Evolutionary conservation across 1,140 invertebrate species (phyloP).

Genomic region (Drosophila seguyi): DNA sequence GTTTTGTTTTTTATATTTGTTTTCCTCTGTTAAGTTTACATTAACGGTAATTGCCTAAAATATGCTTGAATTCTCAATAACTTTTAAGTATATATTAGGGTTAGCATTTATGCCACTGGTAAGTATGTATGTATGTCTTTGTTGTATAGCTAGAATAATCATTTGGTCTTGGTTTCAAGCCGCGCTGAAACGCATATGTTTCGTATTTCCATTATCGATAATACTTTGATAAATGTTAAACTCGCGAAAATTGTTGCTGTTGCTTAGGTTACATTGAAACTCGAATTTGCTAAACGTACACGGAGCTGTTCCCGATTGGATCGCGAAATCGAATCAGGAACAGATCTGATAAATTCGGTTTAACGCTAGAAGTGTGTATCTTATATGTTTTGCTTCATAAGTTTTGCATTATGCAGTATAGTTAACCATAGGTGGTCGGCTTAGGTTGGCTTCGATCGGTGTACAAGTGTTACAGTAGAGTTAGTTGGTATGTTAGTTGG

Average conservation of each 20-base stretch:
- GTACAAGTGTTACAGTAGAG: constrained; percentile 72
- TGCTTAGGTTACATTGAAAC: constrained; percentile 76
- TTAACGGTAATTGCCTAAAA: constrained; percentile 46
- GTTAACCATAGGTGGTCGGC: constrained; percentile 44
- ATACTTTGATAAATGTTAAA: constrained; percentile 72
- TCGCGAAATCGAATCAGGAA: constrained; percentile 10
- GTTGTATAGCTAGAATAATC: constrained; percentile 45
- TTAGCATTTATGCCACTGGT: constrained; percentile 30
- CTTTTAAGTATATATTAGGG: constrained; percentile 28
- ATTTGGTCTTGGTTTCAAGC: constrained; percentile 66
- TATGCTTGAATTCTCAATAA: constrained; percentile 42
- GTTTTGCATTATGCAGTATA: constrained; percentile 27
- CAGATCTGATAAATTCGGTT: constrained; percentile 74
- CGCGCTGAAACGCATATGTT: constrained; percentile 56
- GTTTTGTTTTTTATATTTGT: constrained; percentile 10
- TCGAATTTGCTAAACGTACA: constrained; percentile 70
- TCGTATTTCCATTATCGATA: constrained; percentile 62
- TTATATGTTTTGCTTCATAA: constrained; percentile 9
- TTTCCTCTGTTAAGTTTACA: constrained; percentile 16
- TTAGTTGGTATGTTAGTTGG: constrained; percentile 43
- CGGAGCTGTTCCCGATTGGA: constrained; percentile 40
- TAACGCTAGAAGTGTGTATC: constrained; percentile 69
- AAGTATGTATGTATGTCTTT: constrained; percentile 14
- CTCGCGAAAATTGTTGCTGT: constrained; percentile 75
- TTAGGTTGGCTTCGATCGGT: constrained; percentile 62